phyloP scores from a whole-genome alignment of 2,113 vertebrate species.

The Gymnarchus niloticus region DNA sequence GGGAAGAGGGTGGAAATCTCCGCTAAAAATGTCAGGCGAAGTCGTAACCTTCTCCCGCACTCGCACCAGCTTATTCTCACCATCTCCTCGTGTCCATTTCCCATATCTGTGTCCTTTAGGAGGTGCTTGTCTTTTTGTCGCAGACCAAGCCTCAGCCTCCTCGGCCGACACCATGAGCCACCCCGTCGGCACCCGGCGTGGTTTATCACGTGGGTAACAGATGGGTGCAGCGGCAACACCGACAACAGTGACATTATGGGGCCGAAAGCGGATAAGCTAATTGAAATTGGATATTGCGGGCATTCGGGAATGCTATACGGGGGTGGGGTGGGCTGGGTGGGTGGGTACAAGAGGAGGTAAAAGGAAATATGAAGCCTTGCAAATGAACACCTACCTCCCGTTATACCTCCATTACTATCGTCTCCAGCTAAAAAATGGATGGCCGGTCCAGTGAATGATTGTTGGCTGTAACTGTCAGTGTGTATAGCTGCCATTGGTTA shows the following conservation, averaged over 20 bases:
- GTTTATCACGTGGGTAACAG: no score
- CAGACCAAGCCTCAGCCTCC: not conserved
- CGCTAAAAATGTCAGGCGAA: no score
- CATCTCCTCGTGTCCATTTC: no score
- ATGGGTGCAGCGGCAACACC: constrained; percentile 42
- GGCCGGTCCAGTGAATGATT: not conserved
- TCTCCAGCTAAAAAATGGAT: not conserved
- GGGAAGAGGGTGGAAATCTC: no score
- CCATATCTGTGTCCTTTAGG: no score
- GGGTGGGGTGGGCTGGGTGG: not conserved
- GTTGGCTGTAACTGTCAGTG: not conserved
- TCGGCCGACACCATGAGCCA: no score
- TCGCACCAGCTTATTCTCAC: no score
- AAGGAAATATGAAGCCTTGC: constrained; percentile 33
- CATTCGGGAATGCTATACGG: constrained; percentile 49
- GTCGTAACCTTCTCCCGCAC: no score
- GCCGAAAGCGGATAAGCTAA: constrained; percentile 45
- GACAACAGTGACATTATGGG: constrained; percentile 43
- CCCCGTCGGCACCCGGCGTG: no score
- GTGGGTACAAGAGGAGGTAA: constrained; percentile 6
- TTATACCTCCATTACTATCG: not conserved
- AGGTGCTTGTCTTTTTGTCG: not conserved
- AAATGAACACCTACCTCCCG: constrained; percentile 20
- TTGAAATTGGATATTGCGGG: constrained; percentile 48
- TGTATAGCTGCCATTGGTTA: not conserved